Percentiles rank a stretch among this genome's conserved stretches.
phyloP scores from a whole-genome alignment of 2,888 invertebrate species.

The Parascotia fuliginaria region DNA sequence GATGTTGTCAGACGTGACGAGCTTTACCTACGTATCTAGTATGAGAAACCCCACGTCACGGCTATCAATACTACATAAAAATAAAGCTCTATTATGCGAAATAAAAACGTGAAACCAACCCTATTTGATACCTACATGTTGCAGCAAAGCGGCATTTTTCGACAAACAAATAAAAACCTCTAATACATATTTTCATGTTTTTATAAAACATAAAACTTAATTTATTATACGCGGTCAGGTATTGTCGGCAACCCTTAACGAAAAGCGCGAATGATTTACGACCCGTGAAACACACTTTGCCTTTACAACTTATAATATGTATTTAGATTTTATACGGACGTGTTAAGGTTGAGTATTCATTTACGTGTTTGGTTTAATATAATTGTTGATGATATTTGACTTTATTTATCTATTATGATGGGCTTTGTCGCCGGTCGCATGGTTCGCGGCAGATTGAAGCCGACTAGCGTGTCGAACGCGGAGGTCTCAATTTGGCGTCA shows the following conservation, averaged over 20 bases:
- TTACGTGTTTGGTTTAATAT: conserved; percentile 9
- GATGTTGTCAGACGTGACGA: no score
- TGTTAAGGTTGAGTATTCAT: conserved; percentile 12
- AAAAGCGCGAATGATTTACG: conserved; percentile 55
- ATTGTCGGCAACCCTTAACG: conserved; percentile 55
- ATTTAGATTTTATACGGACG: conserved; percentile 6
- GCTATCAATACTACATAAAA: conserved; percentile 22
- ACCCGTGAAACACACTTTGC: conserved; percentile 16
- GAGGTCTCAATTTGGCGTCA: conserved; percentile 78
- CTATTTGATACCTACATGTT: conserved; percentile 24
- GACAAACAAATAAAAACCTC: conserved; percentile 47
- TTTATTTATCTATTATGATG: conserved; percentile 71
- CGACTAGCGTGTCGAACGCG: conserved; percentile 72
- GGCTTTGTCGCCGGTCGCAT: conserved; percentile 63
- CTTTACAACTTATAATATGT: conserved; percentile 1
- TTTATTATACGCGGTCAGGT: conserved; percentile 47
- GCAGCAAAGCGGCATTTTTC: conserved; percentile 38
- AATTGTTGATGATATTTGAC: conserved; percentile 60
- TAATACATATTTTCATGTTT: conserved; percentile 47
- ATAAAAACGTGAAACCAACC: conserved; percentile 31
- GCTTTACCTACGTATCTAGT: no score
- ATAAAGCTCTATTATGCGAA: conserved; percentile 29
- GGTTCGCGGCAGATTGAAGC: conserved; percentile 52
- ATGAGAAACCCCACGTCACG: conserved; percentile 3
- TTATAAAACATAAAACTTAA: conserved; percentile 50